Evolutionary conservation across 2,888 invertebrate species (phyloP), one percentile per base, ranked within the genome.

Genomic region (Euplagia quadripunctaria): DNA sequence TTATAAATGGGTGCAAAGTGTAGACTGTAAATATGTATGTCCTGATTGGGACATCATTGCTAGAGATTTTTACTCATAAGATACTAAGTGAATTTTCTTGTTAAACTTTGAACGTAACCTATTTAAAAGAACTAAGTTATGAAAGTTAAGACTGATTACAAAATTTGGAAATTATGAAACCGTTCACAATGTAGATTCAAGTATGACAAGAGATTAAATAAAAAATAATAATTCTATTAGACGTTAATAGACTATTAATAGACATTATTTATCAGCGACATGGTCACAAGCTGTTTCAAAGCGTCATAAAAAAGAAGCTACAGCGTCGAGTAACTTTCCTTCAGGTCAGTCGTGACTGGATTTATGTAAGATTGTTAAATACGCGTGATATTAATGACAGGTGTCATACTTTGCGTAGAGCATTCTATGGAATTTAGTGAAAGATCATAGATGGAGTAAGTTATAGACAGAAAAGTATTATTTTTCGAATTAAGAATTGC

Each of bases 211-310:
- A 31, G 31, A 31, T 31, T 31, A 31, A n/a, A 1, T 31, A 46
- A 46, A 46, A 46, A 46, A 46, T 46, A 6, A 8, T 8, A 3
- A 46, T 46, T 46, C 6, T 46, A 8, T 46, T 46, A 46, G 9
- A 8, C 9, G 8, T 6, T 41, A 43, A 46, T 4, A n/a, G 16
- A 58, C 4, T 46, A 46, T 31, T 42, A 43, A 14, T 5, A 43
- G 14, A 17, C 4, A 64, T 67, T 79, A 80, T 84, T 83, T 84
- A 78, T 17, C 76, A 94, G 94, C 93, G 88, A 91, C 91, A 79
- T 93, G 93, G 91, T 94, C 94, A 85, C 93, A 91, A 42, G 93
- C 91, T 1, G 92, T 89, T 49, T 86, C 88, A 84, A 91, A 88
- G 55, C 85, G 91, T 12, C 82, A 87, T 82, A 94, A 94, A 87